Conservation (phyloP, 2,888 invertebrate genomes). For the Rhagium mordax region DNA sequence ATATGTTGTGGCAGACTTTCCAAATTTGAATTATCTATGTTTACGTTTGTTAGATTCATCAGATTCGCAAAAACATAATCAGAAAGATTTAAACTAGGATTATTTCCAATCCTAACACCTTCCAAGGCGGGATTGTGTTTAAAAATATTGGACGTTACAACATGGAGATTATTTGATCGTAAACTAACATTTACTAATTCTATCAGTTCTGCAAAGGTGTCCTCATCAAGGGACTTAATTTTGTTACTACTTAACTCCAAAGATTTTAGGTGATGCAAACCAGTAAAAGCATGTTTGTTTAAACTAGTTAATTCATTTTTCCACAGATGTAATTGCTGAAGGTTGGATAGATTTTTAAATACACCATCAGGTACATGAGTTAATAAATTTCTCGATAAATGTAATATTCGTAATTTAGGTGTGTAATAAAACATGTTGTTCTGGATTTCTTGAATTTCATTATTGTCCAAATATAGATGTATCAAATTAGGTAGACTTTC, state of each 20-base stretch:
- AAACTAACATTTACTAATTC: slow-evolving; percentile 55
- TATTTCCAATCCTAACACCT: slow-evolving; percentile 72
- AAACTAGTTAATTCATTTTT: slow-evolving; percentile 69
- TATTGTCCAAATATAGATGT: slow-evolving; percentile 48
- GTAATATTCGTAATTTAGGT: slow-evolving; percentile 76
- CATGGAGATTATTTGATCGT: slow-evolving; percentile 67
- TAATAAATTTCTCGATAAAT: slow-evolving; percentile 79
- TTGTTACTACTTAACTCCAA: slow-evolving; percentile 82
- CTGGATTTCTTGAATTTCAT: slow-evolving; percentile 65
- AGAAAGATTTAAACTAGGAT: slow-evolving; percentile 48
- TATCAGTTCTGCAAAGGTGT: slow-evolving; percentile 71
- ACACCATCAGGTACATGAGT: slow-evolving; percentile 75
- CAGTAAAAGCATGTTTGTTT: slow-evolving; percentile 76
- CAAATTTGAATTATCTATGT: slow-evolving; percentile 66
- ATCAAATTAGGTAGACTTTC: slow-evolving; percentile 52
- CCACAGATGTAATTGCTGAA: slow-evolving; percentile 78
- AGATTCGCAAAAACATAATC: slow-evolving; percentile 71
- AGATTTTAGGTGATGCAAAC: slow-evolving; percentile 76
- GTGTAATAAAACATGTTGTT: slow-evolving; percentile 76
- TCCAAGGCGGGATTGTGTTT: slow-evolving; percentile 74
- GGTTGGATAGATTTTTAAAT: slow-evolving; percentile 76
- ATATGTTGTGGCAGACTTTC: slow-evolving; percentile 75
- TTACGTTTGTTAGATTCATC: slow-evolving; percentile 63
- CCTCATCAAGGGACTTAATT: slow-evolving; percentile 75
- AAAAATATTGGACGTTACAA: slow-evolving; percentile 75